These are phyloP conservation scores for Polydrusus tereticollis DNA, from an alignment of 2,888 invertebrate species.

Conservation along the genomic window DNA sequence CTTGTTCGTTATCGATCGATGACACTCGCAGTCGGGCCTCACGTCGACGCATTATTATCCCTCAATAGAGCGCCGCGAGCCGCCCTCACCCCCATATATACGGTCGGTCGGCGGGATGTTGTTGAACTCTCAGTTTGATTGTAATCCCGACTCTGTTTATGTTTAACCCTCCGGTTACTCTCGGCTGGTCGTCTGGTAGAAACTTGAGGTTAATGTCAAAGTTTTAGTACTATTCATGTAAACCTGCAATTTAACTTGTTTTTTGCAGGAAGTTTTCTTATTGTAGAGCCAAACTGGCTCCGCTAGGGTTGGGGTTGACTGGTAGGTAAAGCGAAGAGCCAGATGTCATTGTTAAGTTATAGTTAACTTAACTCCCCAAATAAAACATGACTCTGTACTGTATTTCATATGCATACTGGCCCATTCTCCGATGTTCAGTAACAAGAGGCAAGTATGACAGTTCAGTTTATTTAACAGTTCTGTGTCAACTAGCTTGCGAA, in stretches of 20 bases:
- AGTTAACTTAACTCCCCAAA: no score
- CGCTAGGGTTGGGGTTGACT: no score
- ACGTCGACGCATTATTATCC: constrained; percentile 23
- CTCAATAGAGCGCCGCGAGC: constrained; percentile 2
- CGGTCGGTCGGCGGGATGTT: constrained; percentile 6
- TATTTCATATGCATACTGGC: no score
- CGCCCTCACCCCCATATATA: constrained; percentile 14
- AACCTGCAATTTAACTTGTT: background rate
- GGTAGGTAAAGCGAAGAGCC: no score
- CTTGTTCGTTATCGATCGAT: constrained; percentile 21
- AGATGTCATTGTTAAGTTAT: no score
- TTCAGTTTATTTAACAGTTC: no score
- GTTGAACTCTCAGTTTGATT: constrained; percentile 26
- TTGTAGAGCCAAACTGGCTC: no score
- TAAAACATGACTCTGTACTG: no score
- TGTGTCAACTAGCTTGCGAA: no score
- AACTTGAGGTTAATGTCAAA: background rate
- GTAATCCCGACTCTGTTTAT: background rate
- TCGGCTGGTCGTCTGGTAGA: background rate
- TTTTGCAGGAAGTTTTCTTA: no score
- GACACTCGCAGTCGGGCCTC: constrained; percentile 16
- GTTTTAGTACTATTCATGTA: background rate
- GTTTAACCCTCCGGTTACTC: background rate
- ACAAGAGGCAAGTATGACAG: no score
- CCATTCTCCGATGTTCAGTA: no score